Base-by-base conservation (phyloP, 1,140 invertebrate species). In the Cephus cinctus region DNA sequence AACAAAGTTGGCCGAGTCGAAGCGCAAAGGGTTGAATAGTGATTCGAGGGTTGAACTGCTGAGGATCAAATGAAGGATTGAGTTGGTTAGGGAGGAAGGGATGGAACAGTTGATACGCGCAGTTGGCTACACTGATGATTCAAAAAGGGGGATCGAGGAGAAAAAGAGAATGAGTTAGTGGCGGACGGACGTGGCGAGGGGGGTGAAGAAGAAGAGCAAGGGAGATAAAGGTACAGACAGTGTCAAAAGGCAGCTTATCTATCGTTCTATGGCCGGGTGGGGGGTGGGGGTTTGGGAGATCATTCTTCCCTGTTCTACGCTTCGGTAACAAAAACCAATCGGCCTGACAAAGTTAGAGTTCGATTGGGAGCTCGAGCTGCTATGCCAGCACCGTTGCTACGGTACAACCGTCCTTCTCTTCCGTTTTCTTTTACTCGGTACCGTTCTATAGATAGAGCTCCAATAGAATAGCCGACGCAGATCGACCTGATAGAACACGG, bases 331-430 rank as follows among this genome's bases (percentile, higher is more conserved):
- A 62, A 62, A 63, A 63, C 52, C 59, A 61, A 61, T 60, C 63
- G 54, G 52, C 47, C 56, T 63, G 60, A 65, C 63, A 63, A 63
- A 59, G 60, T 61, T 63, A 61, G 56, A 50, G 48, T 65, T 61
- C 59, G 57, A 65, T 63, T 58, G 59, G 52, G 52, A 54, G 54
- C 54, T 54, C n/a, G n/a, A 58, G 54, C 57, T 54, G 43, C 52
- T 54, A 46, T 38, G 42, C 50, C 49, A 19, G 49, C 49, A 31
- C 54, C 57, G 46, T 50, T 49, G 49, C 45, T 42, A 52, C 44
- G 53, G 44, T 42, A 49, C 56, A 56, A 52, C 32, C 16, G 6
- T 25, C 25, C 15, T 6, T 23, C 2, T 2, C 3, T 5, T 12
- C 31, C 14, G 47, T 30, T 38, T 34, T 43, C 31, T 41, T 43